phyloP scores from a whole-genome alignment of 2,888 invertebrate genomes.

The Salticus scenicus region DNA sequence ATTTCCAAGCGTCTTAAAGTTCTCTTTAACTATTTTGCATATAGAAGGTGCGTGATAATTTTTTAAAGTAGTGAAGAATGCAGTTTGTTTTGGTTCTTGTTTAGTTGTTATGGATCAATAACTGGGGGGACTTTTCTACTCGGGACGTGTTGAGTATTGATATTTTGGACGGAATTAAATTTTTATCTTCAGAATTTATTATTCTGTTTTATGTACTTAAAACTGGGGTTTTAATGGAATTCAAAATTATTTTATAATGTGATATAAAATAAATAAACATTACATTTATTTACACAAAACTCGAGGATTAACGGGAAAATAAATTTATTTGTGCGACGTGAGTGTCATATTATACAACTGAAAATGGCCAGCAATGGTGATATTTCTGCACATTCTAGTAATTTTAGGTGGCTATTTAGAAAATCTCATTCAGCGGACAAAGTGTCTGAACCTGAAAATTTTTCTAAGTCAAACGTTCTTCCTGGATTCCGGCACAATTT shows the following conservation, averaged over 20 bases:
- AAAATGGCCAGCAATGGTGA: slow-evolving; percentile 57
- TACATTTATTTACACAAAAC: no score
- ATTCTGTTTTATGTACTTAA: no score
- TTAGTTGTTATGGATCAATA: slow-evolving; percentile 47
- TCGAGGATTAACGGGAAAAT: no score
- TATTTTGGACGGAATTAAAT: not conserved
- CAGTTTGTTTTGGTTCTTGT: slow-evolving; percentile 46
- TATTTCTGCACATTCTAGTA: slow-evolving; percentile 18
- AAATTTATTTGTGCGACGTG: no score
- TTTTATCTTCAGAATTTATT: not conserved
- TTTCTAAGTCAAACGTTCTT: slow-evolving; percentile 47
- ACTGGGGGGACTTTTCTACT: slow-evolving; percentile 9
- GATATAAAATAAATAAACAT: no score
- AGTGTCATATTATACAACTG: no score
- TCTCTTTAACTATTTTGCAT: not conserved
- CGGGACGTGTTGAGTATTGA: not conserved
- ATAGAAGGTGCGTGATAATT: not conserved
- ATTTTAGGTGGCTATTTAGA: slow-evolving; percentile 47
- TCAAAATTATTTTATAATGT: no score
- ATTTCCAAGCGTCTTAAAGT: not conserved
- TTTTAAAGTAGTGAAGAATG: slow-evolving; percentile 7
- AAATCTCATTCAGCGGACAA: slow-evolving; percentile 23
- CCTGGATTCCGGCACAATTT: slow-evolving; percentile 57
- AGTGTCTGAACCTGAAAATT: not conserved
- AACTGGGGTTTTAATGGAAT: no score